Base-by-base conservation (phyloP, 2,797 vertebrate species). In the Mastacembelus armatus region DNA sequence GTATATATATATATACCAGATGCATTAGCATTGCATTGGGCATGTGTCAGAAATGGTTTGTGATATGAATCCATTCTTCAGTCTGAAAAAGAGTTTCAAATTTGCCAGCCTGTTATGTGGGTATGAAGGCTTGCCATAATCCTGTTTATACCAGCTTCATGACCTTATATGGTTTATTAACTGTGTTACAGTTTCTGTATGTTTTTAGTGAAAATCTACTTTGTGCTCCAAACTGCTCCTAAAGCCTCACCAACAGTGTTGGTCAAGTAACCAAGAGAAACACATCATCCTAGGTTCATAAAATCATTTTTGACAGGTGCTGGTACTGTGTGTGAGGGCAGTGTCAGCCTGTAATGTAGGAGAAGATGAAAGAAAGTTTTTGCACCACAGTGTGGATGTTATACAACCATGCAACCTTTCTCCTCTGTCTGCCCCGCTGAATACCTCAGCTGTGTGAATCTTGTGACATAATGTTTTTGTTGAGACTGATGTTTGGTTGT, bases 401-500 rank as follows among this genome's bases (percentile, higher is more conserved):
- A 63, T 18, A 62, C 36, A 74, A 78, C 58, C 24, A 40, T n/a
- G n/a, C n/a, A 64, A 44, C 33, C 55, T 40, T 43, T 14, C 52
- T 21, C 58, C 42, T 62, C 65, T 36, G 43, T 32, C 55, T 58
- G 47, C 14, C n/a, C 33, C 45, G 49, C 74, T 65, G 44, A 62
- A 64, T 66, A 66, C 77, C 2, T 47, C 56, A 64, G 45, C 14
- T 48, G 40, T 44, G 55, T 35, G 33, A 54, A 49, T 45, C 4
- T 43, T 0, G 16, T 74, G 66, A 71, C 16, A 15, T 58, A 49
- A n/a, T n/a, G n/a, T 45, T 62, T 78, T 65, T 67, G 27, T 56
- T 61, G 38, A 44, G 56, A 52, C 42, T 55, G 56, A 48, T 38
- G 15, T 39, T 52, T 14, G 14, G 5, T 48, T 52, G 44, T 40